Evolutionary conservation across 1,140 invertebrate genomes (phyloP).

Genomic region (Neocloeon triangulifer): DNA sequence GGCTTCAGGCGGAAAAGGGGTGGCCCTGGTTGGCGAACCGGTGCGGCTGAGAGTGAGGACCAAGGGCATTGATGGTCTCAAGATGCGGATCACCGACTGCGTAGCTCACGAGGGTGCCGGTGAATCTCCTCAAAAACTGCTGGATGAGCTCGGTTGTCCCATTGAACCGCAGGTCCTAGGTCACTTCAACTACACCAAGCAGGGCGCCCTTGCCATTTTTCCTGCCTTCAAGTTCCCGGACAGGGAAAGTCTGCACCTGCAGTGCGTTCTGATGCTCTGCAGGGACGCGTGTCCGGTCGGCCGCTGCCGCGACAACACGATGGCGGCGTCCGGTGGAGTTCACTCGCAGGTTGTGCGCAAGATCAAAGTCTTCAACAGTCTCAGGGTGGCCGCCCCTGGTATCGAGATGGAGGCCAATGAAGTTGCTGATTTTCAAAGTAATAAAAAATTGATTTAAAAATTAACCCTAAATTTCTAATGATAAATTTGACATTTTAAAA

Average conservation of each 20-base stretch:
- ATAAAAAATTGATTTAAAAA: too few species aligned
- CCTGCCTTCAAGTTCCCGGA: conserved; percentile 60
- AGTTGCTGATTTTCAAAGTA: too few species aligned
- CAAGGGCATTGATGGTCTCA: conserved; percentile 29
- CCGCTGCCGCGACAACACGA: neutral
- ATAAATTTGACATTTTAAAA: too few species aligned
- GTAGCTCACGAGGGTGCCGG: conserved; percentile 46
- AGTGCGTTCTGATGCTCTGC: conserved; percentile 38
- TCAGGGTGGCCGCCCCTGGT: conserved; percentile 49
- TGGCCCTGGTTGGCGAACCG: conserved; percentile 7
- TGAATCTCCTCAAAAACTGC: conserved; percentile 38
- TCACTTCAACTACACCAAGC: too few species aligned
- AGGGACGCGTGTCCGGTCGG: conserved; percentile 31
- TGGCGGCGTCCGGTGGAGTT: neutral
- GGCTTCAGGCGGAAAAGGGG: conserved; percentile 18
- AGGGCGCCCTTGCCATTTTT: conserved; percentile 37
- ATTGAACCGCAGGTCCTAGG: conserved; percentile 39
- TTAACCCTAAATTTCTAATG: too few species aligned
- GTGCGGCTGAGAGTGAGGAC: conserved; percentile 8
- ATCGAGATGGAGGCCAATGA: conserved; percentile 43
- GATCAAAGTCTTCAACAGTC: conserved; percentile 50
- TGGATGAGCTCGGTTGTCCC: conserved; percentile 44
- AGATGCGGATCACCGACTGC: conserved; percentile 44
- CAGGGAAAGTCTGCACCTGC: conserved; percentile 41
- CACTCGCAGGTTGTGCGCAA: conserved; percentile 27